These are phyloP conservation scores for Hymenopus coronatus DNA, from an alignment of 2,888 invertebrate genomes.

Conservation along the genomic window DNA sequence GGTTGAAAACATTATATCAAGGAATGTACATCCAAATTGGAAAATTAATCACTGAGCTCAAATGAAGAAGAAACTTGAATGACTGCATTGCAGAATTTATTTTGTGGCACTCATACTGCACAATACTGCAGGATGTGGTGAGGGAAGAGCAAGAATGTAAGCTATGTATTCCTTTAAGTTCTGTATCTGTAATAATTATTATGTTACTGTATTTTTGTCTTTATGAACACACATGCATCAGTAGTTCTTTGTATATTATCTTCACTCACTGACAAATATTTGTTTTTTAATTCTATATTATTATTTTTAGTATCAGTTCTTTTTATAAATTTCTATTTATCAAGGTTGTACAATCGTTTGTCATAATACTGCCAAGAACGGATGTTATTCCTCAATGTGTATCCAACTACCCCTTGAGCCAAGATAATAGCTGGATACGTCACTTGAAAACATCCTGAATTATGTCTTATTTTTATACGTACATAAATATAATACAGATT, in stretches of 20 bases:
- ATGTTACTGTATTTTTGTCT: neutral
- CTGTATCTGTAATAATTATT: neutral
- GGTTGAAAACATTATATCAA: no score
- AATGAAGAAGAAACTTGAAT: no score
- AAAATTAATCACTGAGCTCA: no score
- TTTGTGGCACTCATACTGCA: no score
- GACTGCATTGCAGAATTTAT: no score
- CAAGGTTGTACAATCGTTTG: conserved; percentile 5
- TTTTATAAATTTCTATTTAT: neutral
- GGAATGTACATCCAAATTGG: no score
- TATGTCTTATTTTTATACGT: conserved; percentile 19
- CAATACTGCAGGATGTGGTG: no score
- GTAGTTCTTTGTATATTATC: conserved; percentile 3
- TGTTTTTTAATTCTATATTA: neutral
- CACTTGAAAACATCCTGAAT: conserved; percentile 11
- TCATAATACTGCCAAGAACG: neutral
- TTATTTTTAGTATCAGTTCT: neutral
- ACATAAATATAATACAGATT: neutral
- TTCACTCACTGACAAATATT: neutral
- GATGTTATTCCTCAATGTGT: conserved; percentile 9
- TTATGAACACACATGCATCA: neutral
- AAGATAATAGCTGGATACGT: conserved; percentile 1
- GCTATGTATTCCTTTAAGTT: no score
- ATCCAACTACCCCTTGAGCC: neutral
- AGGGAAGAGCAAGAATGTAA: no score